phyloP scores from a whole-genome alignment of 2,113 vertebrate genomes.

The Petrocephalus zakoni region DNA sequence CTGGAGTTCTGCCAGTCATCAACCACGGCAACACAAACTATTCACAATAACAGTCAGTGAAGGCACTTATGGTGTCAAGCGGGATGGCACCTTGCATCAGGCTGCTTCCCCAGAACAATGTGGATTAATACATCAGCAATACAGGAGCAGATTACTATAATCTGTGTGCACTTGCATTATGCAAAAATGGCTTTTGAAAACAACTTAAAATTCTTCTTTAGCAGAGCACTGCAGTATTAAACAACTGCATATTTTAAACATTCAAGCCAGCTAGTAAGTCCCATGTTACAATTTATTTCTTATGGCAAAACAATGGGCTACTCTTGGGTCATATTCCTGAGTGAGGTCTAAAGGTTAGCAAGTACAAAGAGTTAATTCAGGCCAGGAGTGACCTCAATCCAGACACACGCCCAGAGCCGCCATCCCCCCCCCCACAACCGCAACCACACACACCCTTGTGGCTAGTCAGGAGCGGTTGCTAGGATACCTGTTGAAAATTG shows the following conservation, averaged over 20 bases:
- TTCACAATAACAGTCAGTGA: neutral
- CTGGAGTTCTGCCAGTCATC: neutral
- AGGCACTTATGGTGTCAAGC: neutral
- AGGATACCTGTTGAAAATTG: constrained; percentile 6
- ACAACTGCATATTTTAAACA: neutral
- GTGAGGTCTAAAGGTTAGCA: neutral
- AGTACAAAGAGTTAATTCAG: constrained; percentile 10
- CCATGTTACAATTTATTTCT: no score
- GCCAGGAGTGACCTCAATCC: constrained; percentile 35
- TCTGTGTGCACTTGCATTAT: neutral
- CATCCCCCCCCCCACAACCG: constrained; percentile 8
- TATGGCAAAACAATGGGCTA: neutral
- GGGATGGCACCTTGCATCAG: neutral
- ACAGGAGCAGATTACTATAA: neutral
- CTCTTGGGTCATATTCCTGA: neutral
- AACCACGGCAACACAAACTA: neutral
- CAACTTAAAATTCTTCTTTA: neutral
- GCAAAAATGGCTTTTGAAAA: neutral
- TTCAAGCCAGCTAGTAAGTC: neutral
- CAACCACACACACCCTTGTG: neutral
- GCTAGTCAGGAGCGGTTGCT: neutral
- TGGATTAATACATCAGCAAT: neutral
- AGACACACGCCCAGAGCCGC: constrained; percentile 13
- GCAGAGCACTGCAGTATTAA: neutral
- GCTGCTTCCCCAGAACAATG: neutral